Conservation (phyloP, 2,888 invertebrate species). For the Mystacides longicornis region DNA sequence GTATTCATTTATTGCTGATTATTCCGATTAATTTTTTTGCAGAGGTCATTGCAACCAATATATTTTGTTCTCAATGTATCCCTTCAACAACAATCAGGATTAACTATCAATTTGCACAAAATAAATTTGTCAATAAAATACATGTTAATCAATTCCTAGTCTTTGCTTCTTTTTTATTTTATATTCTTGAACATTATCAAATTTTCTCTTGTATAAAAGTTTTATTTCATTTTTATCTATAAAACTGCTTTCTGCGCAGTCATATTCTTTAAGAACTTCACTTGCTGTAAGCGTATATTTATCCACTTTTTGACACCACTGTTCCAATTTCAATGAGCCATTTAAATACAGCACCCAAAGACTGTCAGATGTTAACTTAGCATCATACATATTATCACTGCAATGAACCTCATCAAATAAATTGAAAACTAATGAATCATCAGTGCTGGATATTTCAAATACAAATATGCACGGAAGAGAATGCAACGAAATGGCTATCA, state of each 20-base stretch:
- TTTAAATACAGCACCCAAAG: not conserved
- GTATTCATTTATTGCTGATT: too few relatives aligned
- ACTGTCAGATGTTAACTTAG: constrained; percentile 30
- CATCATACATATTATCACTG: constrained; percentile 39
- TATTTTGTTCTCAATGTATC: not conserved
- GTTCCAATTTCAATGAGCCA: not conserved
- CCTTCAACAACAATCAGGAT: not conserved
- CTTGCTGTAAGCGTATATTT: constrained; percentile 22
- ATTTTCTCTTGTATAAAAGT: constrained; percentile 67
- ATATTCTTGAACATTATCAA: constrained; percentile 74
- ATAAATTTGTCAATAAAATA: not conserved
- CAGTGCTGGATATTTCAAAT: constrained; percentile 35
- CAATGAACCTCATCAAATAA: constrained; percentile 38
- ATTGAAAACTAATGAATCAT: constrained; percentile 31
- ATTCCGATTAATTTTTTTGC: too few relatives aligned
- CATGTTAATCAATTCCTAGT: constrained; percentile 39
- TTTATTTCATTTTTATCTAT: constrained; percentile 39
- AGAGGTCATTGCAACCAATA: too few relatives aligned
- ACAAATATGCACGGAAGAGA: constrained; percentile 43
- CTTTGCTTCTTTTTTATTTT: constrained; percentile 67
- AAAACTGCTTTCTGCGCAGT: constrained; percentile 15
- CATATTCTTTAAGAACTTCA: constrained; percentile 6
- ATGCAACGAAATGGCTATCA: constrained; percentile 48
- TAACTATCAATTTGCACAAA: not conserved
- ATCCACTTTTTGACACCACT: not conserved